Evolutionary conservation across 2,888 invertebrate genomes (phyloP).

Genomic region (Galerucella pusilla): DNA sequence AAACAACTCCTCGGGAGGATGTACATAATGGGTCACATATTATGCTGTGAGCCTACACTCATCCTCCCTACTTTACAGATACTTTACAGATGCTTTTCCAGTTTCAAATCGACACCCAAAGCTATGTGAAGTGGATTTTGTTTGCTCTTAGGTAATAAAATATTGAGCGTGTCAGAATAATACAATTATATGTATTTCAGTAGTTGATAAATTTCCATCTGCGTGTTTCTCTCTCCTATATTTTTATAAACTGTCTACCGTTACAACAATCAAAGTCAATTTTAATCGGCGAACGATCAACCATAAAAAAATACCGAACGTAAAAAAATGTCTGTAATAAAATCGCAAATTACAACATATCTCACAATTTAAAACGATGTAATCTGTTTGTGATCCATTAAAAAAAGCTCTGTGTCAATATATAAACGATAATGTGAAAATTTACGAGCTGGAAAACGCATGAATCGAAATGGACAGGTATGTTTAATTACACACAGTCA

Average conservation of each 20-base stretch:
- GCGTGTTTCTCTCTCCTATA: not conserved
- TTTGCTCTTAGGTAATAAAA: no score
- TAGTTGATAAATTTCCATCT: not conserved
- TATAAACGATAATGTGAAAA: slow-evolving; percentile 35
- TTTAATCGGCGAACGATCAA: slow-evolving; percentile 19
- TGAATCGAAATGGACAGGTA: slow-evolving; percentile 30
- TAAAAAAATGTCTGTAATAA: slow-evolving; percentile 35
- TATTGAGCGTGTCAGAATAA: no score
- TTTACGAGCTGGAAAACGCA: slow-evolving; percentile 32
- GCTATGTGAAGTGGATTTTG: no score
- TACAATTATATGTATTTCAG: not conserved
- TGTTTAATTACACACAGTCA: slow-evolving; percentile 22
- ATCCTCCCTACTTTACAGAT: no score
- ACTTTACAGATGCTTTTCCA: no score
- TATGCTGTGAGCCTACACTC: no score
- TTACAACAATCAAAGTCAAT: slow-evolving; percentile 27
- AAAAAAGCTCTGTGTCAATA: slow-evolving; percentile 40
- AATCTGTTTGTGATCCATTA: slow-evolving; percentile 39
- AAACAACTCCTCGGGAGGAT: no score
- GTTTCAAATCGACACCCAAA: no score
- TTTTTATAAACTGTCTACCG: not conserved
- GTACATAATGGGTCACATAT: no score
- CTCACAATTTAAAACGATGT: slow-evolving; percentile 39
- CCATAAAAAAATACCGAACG: slow-evolving; percentile 25
- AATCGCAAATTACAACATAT: slow-evolving; percentile 37